Conservation (phyloP, 2,888 invertebrate genomes). For the Malacosoma neustria region DNA sequence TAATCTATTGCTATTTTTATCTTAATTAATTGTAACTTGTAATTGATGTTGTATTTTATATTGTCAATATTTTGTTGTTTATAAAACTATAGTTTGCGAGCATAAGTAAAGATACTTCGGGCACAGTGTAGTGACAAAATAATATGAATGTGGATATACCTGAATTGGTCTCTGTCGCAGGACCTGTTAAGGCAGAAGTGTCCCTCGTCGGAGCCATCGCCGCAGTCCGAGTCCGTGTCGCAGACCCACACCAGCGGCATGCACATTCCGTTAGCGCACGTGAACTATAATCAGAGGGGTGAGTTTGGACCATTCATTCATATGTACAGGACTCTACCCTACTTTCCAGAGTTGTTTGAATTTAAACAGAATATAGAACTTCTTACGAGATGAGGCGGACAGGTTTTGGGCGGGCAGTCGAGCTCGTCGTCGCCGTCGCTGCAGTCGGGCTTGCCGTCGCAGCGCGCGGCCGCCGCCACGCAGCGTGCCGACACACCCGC, state of each 20-base stretch:
- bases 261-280: conserved; percentile 82
- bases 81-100: no score
- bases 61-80: no score
- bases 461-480: conserved; percentile 76
- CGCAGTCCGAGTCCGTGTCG: conserved; percentile 85
- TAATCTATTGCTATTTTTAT: no score
- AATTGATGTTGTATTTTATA: no score
- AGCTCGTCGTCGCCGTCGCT: conserved; percentile 82
- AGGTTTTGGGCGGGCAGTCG: conserved; percentile 80
- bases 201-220: conserved; percentile 74
- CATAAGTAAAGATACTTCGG: no score
- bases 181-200: conserved; percentile 70
- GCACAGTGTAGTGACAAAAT: no score
- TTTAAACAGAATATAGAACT: no score
- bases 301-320: not conserved
- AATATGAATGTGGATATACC: no score
- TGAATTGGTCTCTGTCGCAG: conserved; percentile 66
- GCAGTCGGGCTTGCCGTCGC: conserved; percentile 84
- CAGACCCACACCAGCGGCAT: conserved; percentile 88
- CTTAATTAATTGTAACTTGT: no score
- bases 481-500: conserved; percentile 76
- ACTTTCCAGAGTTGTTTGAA: no score
- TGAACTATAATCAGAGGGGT: conserved; percentile 61
- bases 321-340: no score
- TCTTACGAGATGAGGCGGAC: conserved; percentile 76